phyloP scores from a whole-genome alignment of 1,140 invertebrate genomes.

The Zaprionus gabonicus region DNA sequence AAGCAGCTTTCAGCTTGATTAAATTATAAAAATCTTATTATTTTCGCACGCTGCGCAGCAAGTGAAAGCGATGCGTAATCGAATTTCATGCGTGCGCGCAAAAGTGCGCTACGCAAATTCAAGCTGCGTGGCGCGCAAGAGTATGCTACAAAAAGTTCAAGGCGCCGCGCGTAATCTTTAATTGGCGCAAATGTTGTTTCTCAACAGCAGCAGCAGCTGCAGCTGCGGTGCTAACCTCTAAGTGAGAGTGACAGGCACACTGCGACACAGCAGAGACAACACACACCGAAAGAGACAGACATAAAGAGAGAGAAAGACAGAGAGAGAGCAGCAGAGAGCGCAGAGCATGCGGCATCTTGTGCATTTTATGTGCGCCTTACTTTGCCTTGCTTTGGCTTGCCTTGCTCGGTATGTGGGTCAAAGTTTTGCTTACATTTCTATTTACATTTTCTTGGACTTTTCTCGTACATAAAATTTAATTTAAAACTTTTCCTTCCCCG shows the following conservation, averaged over 20 bases:
- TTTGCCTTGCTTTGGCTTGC: constrained; percentile 16
- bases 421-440: constrained; percentile 64
- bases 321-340: background rate
- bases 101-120: constrained; percentile 46
- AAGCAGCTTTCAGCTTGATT: constrained; percentile 69
- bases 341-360: constrained; percentile 31
- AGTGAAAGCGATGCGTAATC: constrained; percentile 40
- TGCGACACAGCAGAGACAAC: background rate
- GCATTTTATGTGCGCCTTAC: constrained; percentile 37
- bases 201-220: constrained; percentile 7
- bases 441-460: constrained; percentile 53
- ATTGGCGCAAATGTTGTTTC: constrained; percentile 43
- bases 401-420: constrained; percentile 67
- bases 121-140: constrained; percentile 32
- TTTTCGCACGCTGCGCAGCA: constrained; percentile 39
- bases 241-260: constrained; percentile 45
- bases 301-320: background rate
- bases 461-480: constrained; percentile 69
- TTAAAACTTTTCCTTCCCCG: constrained; percentile 64
- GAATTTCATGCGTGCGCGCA: constrained; percentile 51
- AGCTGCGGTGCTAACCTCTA: constrained; percentile 27
- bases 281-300: background rate
- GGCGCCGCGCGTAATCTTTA: constrained; percentile 33
- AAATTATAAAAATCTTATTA: constrained; percentile 82
- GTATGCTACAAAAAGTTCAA: constrained; percentile 35